phyloP scores from a whole-genome alignment of 1,140 invertebrate genomes.

The Caenorhabditis tropicalis region DNA sequence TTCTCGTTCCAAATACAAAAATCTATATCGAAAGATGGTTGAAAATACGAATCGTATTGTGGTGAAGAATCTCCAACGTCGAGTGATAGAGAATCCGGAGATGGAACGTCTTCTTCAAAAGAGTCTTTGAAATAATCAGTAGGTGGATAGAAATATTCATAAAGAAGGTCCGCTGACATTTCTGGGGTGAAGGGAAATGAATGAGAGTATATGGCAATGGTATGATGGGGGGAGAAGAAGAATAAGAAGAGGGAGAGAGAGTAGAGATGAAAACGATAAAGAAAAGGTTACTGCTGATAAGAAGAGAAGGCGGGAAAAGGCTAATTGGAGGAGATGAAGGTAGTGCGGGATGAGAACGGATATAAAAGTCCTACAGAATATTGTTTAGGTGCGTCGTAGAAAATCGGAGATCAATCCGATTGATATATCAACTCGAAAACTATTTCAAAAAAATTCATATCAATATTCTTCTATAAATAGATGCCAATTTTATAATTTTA shows the following conservation, averaged over 20 bases:
- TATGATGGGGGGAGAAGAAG: too few species aligned
- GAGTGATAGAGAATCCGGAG: neutral
- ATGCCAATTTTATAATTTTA: too few species aligned
- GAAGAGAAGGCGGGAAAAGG: neutral
- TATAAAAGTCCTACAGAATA: neutral
- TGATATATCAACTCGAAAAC: too few species aligned
- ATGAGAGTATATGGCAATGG: neutral
- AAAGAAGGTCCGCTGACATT: conserved; percentile 19
- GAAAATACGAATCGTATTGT: neutral
- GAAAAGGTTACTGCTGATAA: conserved; percentile 19
- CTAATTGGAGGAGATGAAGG: neutral
- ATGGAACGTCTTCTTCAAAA: conserved; percentile 23
- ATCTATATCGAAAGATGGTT: conserved; percentile 13
- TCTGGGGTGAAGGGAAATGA: neutral
- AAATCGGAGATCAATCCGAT: neutral
- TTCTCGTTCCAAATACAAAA: conserved; percentile 14
- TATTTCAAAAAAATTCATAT: too few species aligned
- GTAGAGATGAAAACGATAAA: neutral
- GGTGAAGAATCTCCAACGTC: neutral
- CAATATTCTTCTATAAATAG: too few species aligned
- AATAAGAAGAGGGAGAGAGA: neutral
- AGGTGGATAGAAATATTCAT: conserved; percentile 19
- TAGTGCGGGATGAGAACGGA: neutral
- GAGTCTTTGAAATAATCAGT: neutral
- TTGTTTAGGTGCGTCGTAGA: neutral